A percentile compares a stretch with the other conserved stretches of the same genome.
phyloP scores from a whole-genome alignment of 2,113 vertebrate species.

The Centrocercus urophasianus region DNA sequence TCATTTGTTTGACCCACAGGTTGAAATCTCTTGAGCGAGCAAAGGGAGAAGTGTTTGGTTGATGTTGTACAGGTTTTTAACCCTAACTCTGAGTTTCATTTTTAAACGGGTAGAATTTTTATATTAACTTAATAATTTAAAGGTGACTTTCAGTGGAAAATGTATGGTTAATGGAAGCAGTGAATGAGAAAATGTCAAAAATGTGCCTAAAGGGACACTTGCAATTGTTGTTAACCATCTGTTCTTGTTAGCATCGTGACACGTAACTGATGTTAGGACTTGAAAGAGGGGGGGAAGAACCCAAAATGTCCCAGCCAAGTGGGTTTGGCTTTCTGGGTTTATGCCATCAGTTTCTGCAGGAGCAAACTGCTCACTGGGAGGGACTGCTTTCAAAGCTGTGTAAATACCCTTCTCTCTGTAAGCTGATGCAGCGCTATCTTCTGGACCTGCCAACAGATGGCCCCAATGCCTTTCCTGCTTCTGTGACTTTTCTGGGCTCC shows the following conservation, averaged over 20 bases:
- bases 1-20: not conserved
- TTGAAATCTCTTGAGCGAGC: not conserved
- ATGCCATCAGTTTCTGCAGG: not conserved
- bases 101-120: not conserved
- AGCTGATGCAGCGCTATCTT: not conserved
- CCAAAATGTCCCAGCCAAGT: not conserved
- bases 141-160: not conserved
- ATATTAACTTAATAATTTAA: not conserved
- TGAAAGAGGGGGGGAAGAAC: not conserved
- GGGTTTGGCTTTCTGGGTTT: not conserved
- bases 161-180: not conserved
- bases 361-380: not conserved
- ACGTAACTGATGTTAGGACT: not conserved
- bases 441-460: slow-evolving; percentile 51
- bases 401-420: not conserved
- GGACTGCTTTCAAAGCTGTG: not conserved
- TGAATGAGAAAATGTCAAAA: not conserved
- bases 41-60: not conserved
- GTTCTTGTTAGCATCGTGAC: not conserved
- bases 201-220: not conserved
- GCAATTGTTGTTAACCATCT: not conserved
- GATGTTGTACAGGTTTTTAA: not conserved
- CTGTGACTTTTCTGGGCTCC: not conserved
- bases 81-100: not conserved
- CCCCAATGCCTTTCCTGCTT: slow-evolving; percentile 31